Base-by-base conservation (phyloP, 2,797 vertebrate genomes). In the Masticophis lateralis region DNA sequence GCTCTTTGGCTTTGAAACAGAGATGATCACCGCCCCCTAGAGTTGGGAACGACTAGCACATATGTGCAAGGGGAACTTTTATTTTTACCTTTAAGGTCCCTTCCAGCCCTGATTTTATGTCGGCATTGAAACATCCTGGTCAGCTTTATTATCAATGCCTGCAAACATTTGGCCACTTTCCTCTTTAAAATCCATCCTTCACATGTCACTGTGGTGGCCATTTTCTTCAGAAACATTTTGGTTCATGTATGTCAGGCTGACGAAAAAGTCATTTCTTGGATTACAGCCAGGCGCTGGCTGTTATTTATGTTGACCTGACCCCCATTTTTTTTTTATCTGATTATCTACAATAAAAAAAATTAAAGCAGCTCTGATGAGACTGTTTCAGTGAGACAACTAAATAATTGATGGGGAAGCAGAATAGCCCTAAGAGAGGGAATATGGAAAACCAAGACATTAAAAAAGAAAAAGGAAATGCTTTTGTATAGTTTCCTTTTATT, bases 141-240 rank as follows among this genome's bases (percentile, higher is more conserved):
- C 25, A 97, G 98, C 25, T 97, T 98, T 63, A 43, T 95, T 0
- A 2, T 91, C 8, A 98, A 97, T 22, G 97, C 98, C 86, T 5
- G 97, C 74, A 11, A 88, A 0, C 94, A 98, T 25, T 94, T 98
- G 16, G 93, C 95, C 14, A 96, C 97, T 27, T 95, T 98, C 22
- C 87, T 94, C 2, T 8, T 97, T 56, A 96, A 94, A 60, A 97
- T 98, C 47, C 95, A 96, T 47, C 96, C 95, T 10, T 95, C 98
- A 47, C 98, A 98, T 18, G 95, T 98, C 6, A 96, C 98, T 1
- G 97, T 98, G 57, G 98, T 98, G 0, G 63, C 96, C 0, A 96
- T 98, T 0, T 98, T 98, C 87, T 97, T 96, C 5, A 94, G 96
- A n/a, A 96, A 96, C 16, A 95, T 97, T 51, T 89, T 93, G 2